phyloP scores from a whole-genome alignment of 2,888 invertebrate genomes.

The Zaprionus bogoriensis region DNA sequence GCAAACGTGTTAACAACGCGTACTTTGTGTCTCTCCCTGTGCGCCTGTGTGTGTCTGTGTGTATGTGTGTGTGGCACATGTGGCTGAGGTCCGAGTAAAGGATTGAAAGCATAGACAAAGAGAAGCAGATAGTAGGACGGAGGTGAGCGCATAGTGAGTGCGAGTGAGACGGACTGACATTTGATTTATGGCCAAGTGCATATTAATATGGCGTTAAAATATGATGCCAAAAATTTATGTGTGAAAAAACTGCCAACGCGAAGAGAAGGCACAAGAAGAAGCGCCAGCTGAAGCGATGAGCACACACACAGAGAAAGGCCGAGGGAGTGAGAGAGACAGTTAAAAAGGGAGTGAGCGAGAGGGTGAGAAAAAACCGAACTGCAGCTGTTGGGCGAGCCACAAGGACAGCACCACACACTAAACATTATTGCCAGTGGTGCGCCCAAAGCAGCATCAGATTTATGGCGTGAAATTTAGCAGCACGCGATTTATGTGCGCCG shows the following conservation, averaged over 20 bases:
- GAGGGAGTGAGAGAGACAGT: background rate
- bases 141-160: background rate
- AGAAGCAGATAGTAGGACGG: background rate
- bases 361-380: background rate
- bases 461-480: conserved; percentile 58
- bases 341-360: background rate
- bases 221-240: conserved; percentile 75
- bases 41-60: conserved; percentile 9
- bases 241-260: conserved; percentile 48
- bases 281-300: background rate
- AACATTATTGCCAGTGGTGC: conserved; percentile 61
- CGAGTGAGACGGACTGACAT: conserved; percentile 14
- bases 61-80: conserved; percentile 12
- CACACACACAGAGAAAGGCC: background rate
- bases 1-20: conserved; percentile 74
- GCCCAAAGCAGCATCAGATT: conserved; percentile 59
- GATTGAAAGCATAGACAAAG: background rate
- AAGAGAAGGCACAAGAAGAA: conserved; percentile 28
- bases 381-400: conserved; percentile 46
- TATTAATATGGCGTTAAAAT: conserved; percentile 78
- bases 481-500: conserved; percentile 49
- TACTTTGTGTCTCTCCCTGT: conserved; percentile 46
- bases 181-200: conserved; percentile 72
- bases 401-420: conserved; percentile 55
- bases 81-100: conserved; percentile 12